Base-by-base conservation (phyloP, 2,888 invertebrate species). In the Chymomyza fuscimana region DNA sequence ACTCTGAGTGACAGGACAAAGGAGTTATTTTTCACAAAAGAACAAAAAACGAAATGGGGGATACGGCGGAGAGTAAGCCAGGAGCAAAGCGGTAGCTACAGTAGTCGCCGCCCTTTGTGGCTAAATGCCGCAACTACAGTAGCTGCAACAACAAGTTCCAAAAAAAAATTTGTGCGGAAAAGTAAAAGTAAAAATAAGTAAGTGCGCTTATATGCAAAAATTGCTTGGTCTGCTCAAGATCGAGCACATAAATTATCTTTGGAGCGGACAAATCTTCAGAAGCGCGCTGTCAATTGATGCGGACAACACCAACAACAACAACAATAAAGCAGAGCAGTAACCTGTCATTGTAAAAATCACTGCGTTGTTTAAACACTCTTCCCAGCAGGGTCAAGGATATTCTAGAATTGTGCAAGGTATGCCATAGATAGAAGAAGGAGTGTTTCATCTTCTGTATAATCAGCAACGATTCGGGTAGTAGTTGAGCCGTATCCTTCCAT, bases 1-100 rank as follows among this genome's bases (percentile, higher is more conserved):
- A 56, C 72, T 61, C 74, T 85, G 84, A 90, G 85, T 90, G 90
- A 90, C 90, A 90, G 90, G 90, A 90, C 90, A 90, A 90, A 90
- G 87, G 86, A 89, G 89, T 79, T 89, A 89, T 89, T 90, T 89
- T 86, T 82, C 79, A 87, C 82, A 88, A 86, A 87, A 76, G 74
- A 79, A 78, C 79, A 72, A 80, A 73, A 79, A 84, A 81, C 73
- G 74, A 82, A 79, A 76, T 62, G 52, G 73, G 25, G 2, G 2
- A 32, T 7, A 7, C 32, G 32, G 32, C 32, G 9, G 56, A 76
- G 72, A 54, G 54, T 46, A 19, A 19, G 10, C 54, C 54, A 54
- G 54, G 40, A 54, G 22, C 58, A 25, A 65, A 60, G 59, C 63
- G 59, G 54, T 25, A 50, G 62, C 50, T 6, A 50, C 50, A 25